phyloP scores from a whole-genome alignment of 2,888 invertebrate genomes.

The Lacanobia oleracea region DNA sequence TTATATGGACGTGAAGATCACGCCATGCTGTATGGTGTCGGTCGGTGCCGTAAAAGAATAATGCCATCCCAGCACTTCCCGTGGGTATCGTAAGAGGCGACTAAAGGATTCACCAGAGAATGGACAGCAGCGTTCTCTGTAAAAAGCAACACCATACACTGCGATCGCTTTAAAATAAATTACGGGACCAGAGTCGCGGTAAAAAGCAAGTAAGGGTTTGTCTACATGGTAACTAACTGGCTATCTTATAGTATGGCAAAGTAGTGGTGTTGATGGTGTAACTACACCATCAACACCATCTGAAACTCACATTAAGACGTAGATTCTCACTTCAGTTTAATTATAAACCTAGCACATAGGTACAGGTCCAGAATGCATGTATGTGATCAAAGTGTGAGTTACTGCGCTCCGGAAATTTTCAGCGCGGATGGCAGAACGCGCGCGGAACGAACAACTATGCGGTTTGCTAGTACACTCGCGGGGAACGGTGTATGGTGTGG shows the following conservation, averaged over 20 bases:
- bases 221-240: no score
- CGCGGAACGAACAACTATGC: constrained; percentile 12
- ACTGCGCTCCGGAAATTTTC: constrained; percentile 36
- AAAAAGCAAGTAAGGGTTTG: neutral
- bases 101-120: no score
- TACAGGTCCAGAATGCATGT: neutral
- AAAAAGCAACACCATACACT: no score
- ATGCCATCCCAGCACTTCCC: no score
- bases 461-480: constrained; percentile 32
- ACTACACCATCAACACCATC: neutral
- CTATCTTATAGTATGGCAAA: no score
- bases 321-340: neutral
- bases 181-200: neutral
- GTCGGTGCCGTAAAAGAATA: no score
- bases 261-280: no score
- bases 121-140: no score
- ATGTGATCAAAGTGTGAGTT: constrained; percentile 10
- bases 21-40: no score
- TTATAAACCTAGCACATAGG: constrained; percentile 6
- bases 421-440: constrained; percentile 9
- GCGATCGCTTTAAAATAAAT: no score
- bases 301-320: neutral
- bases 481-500: neutral
- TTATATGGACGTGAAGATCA: no score
- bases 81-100: no score